Conservation (phyloP, 2,797 vertebrate species). For the Anolis apletophallus region DNA sequence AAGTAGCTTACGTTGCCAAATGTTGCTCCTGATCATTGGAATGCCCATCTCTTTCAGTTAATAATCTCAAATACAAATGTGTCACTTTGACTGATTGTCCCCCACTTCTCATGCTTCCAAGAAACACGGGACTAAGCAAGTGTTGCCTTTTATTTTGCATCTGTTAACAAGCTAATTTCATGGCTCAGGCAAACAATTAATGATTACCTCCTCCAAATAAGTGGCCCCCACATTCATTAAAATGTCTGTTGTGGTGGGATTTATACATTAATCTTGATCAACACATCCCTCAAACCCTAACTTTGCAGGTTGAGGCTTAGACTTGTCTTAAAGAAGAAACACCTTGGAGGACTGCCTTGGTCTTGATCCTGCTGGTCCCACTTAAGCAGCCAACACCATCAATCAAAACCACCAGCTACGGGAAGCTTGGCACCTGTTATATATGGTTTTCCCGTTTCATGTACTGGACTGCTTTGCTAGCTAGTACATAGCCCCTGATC, state of each 20-base stretch:
- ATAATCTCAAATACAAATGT: slow-evolving; percentile 11
- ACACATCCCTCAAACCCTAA: background rate
- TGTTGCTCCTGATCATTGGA: background rate
- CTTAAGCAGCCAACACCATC: background rate
- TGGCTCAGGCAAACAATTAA: slow-evolving; percentile 13
- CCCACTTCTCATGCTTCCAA: slow-evolving; percentile 17
- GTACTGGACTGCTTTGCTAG: too few relatives aligned
- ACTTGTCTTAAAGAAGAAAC: background rate
- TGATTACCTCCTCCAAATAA: slow-evolving; percentile 16
- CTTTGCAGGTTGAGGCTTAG: slow-evolving; percentile 12
- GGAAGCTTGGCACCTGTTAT: background rate
- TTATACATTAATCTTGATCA: slow-evolving; percentile 12
- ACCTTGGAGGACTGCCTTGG: too few relatives aligned
- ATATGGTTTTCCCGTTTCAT: too few relatives aligned
- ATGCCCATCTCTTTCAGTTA: background rate
- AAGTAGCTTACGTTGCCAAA: background rate
- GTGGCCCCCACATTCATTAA: slow-evolving; percentile 2
- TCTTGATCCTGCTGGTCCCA: background rate
- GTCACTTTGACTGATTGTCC: background rate
- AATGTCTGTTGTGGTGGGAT: background rate
- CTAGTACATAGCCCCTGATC: too few relatives aligned
- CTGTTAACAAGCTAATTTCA: slow-evolving; percentile 26
- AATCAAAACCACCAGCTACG: background rate
- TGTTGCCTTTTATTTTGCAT: slow-evolving; percentile 8
- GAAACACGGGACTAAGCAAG: background rate